Evolutionary conservation across 2,888 invertebrate species (phyloP), one percentile per base, ranked within the genome.

Genomic region (Chorisops tibialis): DNA sequence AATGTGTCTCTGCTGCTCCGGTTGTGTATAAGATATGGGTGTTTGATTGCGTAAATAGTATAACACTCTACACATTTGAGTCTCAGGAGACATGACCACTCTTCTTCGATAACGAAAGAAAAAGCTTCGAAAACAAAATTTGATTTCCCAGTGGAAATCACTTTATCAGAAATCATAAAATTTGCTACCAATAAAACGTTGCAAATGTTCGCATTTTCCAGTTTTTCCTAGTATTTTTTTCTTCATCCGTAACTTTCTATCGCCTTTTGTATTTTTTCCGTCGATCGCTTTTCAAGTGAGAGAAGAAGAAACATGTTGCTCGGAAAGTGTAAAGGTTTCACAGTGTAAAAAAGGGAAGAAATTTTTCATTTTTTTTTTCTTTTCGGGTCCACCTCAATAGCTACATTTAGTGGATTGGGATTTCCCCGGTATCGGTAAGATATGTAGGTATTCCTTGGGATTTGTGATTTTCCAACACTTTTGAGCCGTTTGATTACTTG

Each of bases 91-190:
- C 49, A 56, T 61, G 61, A 63, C 63, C 63, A 63, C 60, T 60
- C 61, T 49, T 52, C 48, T 51, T 51, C 51, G 61, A 61, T 45
- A 61, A 51, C 43, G 61, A 64, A 65, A 54, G 60, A 58, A 62
- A 65, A 62, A 60, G 65, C 62, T 65, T 50, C 52, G 61, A 52
- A 67, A 66, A 67, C 61, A 62, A 63, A 68, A 68, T 68, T 69
- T 68, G 68, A 68, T 69, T 68, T 75, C 75, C 75, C 72, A 66
- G 70, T 72, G 75, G 75, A 75, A 75, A 75, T 75, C 75, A 75
- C 72, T 75, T 75, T 75, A 75, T 72, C 72, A 70, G 70, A 72
- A 74, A 75, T 74, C 75, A 75, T 74, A 75, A 75, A 75, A 72
- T 72, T 70, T 72, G 69, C 70, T 68, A 67, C 72, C 69, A 71